Conservation (phyloP, 1,140 invertebrate genomes). For the Tetraneura akinire region DNA sequence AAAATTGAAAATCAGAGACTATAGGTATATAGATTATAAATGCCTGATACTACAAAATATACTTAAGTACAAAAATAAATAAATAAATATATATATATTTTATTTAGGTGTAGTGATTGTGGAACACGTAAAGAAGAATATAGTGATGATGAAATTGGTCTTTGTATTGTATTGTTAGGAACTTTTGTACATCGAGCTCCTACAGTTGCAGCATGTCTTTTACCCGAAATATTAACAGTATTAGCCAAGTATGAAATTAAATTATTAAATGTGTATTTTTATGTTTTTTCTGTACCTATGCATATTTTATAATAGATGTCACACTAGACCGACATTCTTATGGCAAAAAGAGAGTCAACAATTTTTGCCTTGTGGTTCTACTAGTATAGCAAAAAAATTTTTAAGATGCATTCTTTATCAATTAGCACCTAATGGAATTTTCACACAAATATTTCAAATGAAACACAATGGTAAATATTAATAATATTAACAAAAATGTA, state of each 20-base stretch:
- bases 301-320: conserved; percentile 64
- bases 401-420: conserved; percentile 95
- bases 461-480: conserved; percentile 71
- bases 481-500: neutral
- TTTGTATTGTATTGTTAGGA: conserved; percentile 89
- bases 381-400: conserved; percentile 95
- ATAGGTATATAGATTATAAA: no score
- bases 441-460: conserved; percentile 93
- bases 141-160: conserved; percentile 93
- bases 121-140: conserved; percentile 87
- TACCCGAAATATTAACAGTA: conserved; percentile 84
- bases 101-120: conserved; percentile 73
- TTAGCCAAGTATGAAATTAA: conserved; percentile 73
- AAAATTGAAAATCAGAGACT: no score
- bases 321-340: conserved; percentile 75
- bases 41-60: no score
- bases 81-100: neutral
- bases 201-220: conserved; percentile 83
- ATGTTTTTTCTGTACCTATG: neutral
- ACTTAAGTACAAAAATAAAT: neutral
- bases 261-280: neutral
- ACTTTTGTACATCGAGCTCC: conserved; percentile 97
- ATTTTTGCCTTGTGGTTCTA: conserved; percentile 82
- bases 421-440: conserved; percentile 92
- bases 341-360: conserved; percentile 90